Evolutionary conservation across 2,797 vertebrate genomes (phyloP).

Genomic region (Sebastiscus albofasciatus): DNA sequence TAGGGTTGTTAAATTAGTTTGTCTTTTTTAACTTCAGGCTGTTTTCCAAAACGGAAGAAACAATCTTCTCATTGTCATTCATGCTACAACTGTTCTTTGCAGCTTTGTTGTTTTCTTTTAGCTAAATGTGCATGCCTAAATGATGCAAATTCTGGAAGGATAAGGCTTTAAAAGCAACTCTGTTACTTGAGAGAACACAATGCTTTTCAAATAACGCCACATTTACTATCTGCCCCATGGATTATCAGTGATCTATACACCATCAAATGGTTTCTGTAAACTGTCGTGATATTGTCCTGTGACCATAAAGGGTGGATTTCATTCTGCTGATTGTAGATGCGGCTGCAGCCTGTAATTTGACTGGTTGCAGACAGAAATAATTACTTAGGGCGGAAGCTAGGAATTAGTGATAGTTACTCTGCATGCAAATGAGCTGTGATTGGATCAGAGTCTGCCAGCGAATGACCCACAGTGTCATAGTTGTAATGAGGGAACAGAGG

Average conservation of each 20-base stretch:
- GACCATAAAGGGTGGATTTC: not conserved
- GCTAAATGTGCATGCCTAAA: not conserved
- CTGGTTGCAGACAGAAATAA: conserved; percentile 34
- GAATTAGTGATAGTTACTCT: conserved; percentile 33
- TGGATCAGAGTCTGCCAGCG: conserved; percentile 23
- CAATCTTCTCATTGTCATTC: not conserved
- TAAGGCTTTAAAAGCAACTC: not conserved
- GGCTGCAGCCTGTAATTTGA: conserved; percentile 51
- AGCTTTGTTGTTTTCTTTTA: not conserved
- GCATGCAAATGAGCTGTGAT: conserved; percentile 39
- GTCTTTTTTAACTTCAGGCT: not conserved
- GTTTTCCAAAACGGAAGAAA: not conserved
- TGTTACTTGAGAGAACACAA: not conserved
- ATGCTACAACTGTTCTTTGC: not conserved
- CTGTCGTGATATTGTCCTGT: not conserved
- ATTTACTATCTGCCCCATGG: not conserved
- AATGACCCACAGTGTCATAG: conserved; percentile 16
- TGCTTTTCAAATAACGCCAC: not conserved
- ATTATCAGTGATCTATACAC: not conserved
- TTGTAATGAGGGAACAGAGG: conserved; percentile 10
- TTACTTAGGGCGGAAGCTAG: conserved; percentile 14
- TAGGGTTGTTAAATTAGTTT: not conserved
- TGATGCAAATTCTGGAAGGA: not conserved
- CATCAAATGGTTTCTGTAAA: not conserved
- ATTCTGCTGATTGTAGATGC: conserved; percentile 27